Percentiles rank a stretch among this genome's conserved stretches.
Conservation (phyloP, 2,113 vertebrate species). For the Todiramphus chloris region DNA sequence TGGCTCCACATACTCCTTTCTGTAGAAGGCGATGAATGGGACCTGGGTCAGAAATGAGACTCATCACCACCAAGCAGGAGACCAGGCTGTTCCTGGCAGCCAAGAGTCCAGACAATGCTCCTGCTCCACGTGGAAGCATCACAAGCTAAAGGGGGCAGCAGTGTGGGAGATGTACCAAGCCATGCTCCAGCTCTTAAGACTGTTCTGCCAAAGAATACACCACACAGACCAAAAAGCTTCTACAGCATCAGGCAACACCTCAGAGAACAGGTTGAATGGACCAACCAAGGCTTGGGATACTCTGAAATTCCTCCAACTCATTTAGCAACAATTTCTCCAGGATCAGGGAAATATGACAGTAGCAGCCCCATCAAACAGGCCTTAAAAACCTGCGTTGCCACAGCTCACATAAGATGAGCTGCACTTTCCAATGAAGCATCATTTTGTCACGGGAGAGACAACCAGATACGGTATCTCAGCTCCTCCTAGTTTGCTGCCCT, state of each 20-base stretch:
- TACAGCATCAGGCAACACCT: background rate
- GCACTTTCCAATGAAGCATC: background rate
- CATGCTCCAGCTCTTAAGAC: background rate
- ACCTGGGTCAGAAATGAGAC: conserved; percentile 78
- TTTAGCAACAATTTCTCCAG: background rate
- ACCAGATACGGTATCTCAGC: background rate
- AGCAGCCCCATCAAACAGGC: background rate
- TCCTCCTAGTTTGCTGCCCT: background rate
- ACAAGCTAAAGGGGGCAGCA: background rate
- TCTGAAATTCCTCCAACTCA: background rate
- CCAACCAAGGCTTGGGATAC: background rate
- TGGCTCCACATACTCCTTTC: conserved; percentile 97
- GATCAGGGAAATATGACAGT: rapidly evolving
- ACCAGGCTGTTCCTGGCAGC: background rate
- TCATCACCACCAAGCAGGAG: background rate
- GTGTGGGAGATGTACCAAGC: background rate
- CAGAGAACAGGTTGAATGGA: rapidly evolving
- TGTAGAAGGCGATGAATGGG: conserved; percentile 98
- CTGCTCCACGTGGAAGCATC: background rate
- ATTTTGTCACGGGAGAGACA: background rate
- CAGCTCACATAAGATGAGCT: background rate
- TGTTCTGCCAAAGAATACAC: background rate
- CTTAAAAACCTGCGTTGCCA: background rate
- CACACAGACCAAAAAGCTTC: background rate
- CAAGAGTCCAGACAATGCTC: background rate